Evolutionary conservation across 1,140 invertebrate species (phyloP).

Genomic region (Dreissena rostriformis): DNA sequence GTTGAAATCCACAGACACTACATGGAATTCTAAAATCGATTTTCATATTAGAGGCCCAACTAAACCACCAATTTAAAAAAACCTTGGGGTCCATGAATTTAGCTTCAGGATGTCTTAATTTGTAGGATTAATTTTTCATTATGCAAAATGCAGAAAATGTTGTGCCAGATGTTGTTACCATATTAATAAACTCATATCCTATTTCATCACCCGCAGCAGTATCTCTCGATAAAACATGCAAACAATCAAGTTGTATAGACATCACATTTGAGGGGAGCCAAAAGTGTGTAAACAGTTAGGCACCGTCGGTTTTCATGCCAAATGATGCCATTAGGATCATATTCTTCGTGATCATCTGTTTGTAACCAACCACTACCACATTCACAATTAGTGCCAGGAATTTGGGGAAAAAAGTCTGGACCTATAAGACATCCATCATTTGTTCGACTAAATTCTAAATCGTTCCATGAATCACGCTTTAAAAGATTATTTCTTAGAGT

Average conservation of each 20-base stretch:
- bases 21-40: constrained; percentile 53
- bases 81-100: constrained; percentile 37
- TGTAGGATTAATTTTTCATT: constrained; percentile 21
- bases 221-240: constrained; percentile 46
- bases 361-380: constrained; percentile 44
- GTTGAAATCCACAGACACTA: constrained; percentile 40
- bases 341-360: constrained; percentile 4
- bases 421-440: constrained; percentile 41
- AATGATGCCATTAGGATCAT: not conserved
- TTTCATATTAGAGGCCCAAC: constrained; percentile 48
- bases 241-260: constrained; percentile 34
- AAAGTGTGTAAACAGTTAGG: constrained; percentile 27
- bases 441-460: not conserved
- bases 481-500: not conserved
- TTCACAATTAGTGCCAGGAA: constrained; percentile 17
- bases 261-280: constrained; percentile 37
- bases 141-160: constrained; percentile 52
- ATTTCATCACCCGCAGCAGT: constrained; percentile 62
- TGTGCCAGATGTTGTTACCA: constrained; percentile 30
- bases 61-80: constrained; percentile 56
- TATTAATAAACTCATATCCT: constrained; percentile 53
- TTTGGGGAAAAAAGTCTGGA: constrained; percentile 18
- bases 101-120: constrained; percentile 14
- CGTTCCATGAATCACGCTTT: constrained; percentile 5
- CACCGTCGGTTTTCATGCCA: too few relatives aligned